These are phyloP conservation scores for Amiota communis DNA, from an alignment of 2,888 invertebrate genomes.

Conservation along the genomic window DNA sequence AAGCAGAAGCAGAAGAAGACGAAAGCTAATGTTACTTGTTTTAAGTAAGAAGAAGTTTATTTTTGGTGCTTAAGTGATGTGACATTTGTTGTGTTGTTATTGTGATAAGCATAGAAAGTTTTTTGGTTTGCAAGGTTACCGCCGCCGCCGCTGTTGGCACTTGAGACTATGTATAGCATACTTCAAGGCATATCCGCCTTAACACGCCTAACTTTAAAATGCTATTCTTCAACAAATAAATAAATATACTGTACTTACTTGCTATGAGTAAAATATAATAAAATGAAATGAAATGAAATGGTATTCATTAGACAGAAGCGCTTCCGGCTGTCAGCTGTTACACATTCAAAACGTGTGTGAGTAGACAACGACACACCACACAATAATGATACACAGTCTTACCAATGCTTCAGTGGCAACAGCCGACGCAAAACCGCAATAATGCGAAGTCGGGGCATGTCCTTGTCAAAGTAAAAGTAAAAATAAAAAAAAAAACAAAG, in stretches of 20 bases:
- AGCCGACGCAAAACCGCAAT: constrained; percentile 39
- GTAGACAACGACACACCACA: too few species aligned
- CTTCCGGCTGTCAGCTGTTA: constrained; percentile 50
- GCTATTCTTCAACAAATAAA: not conserved
- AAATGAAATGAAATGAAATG: not conserved
- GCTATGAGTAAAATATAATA: not conserved
- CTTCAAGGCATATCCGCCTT: constrained; percentile 3
- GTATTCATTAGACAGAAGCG: constrained; percentile 48
- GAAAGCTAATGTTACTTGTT: not conserved
- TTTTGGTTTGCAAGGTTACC: not conserved
- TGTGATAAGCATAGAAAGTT: constrained; percentile 12
- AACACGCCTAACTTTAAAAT: not conserved
- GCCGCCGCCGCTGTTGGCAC: not conserved
- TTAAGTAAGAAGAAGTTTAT: not conserved
- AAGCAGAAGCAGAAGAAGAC: not conserved
- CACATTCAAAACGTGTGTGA: not conserved
- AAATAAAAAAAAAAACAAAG: not conserved
- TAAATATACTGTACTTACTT: not conserved
- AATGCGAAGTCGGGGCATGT: constrained; percentile 34
- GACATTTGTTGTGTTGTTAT: constrained; percentile 7
- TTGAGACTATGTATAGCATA: constrained; percentile 40
- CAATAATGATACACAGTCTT: too few species aligned
- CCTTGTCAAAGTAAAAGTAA: constrained; percentile 6
- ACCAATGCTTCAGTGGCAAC: not conserved
- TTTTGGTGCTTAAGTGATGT: constrained; percentile 16